These are phyloP conservation scores for Ophraella communa DNA, from an alignment of 2,888 invertebrate species.

Conservation along the genomic window DNA sequence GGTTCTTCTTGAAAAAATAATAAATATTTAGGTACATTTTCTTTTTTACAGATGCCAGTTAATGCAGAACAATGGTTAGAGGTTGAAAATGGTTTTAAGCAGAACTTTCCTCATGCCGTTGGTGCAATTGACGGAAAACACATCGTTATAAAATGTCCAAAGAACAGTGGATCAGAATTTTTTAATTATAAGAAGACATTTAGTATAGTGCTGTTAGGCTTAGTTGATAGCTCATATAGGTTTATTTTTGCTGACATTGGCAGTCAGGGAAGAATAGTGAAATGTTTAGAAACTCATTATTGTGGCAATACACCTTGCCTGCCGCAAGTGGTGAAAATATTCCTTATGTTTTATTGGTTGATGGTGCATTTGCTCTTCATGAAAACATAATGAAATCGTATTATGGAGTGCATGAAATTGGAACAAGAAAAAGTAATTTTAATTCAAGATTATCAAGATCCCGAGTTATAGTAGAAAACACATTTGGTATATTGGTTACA, in stretches of 20 bases:
- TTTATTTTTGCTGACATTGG: constrained; percentile 37
- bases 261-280: constrained; percentile 14
- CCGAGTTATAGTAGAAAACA: neutral
- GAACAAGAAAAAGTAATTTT: neutral
- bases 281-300: neutral
- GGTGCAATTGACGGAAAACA: too few species aligned
- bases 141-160: too few species aligned
- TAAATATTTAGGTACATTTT: too few species aligned
- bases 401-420: neutral
- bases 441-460: neutral
- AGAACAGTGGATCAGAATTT: too few species aligned
- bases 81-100: too few species aligned
- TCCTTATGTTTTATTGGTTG: neutral
- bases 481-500: neutral
- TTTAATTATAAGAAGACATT: constrained; percentile 49
- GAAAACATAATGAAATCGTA: neutral
- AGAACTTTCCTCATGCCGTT: too few species aligned
- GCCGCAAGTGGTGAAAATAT: neutral
- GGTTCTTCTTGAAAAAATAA: too few species aligned
- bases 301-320: neutral
- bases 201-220: constrained; percentile 47
- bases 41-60: too few species aligned
- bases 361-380: neutral
- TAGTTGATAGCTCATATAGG: constrained; percentile 46
- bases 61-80: too few species aligned